phyloP scores from a whole-genome alignment of 2,797 vertebrate species.

The Trichosurus vulpecula region DNA sequence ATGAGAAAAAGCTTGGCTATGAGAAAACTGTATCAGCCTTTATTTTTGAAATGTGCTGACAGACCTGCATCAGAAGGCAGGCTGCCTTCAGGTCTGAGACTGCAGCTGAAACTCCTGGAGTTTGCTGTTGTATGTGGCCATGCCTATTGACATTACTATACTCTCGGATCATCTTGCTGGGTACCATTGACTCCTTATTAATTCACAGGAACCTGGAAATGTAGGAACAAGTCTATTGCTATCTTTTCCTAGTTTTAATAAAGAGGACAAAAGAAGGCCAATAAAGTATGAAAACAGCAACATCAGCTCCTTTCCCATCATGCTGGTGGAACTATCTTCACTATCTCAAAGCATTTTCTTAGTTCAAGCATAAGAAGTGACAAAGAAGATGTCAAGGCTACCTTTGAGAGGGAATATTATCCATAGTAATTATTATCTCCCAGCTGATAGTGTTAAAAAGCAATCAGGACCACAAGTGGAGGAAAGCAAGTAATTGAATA shows the following conservation, averaged over 20 bases:
- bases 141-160: not conserved
- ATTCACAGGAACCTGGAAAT: not conserved
- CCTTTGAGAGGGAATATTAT: not conserved
- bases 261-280: constrained; percentile 8
- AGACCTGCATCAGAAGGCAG: not conserved
- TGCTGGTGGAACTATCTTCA: not conserved
- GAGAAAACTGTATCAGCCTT: constrained; percentile 38
- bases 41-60: constrained; percentile 38
- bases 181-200: not conserved
- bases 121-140: not conserved
- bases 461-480: not conserved
- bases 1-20: constrained; percentile 30
- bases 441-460: not conserved
- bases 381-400: not conserved
- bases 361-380: not conserved
- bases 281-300: constrained; percentile 12
- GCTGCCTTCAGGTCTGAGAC: not conserved
- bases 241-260: constrained; percentile 8
- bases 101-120: not conserved
- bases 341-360: not conserved
- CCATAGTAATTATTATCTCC: not conserved
- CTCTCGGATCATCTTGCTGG: not conserved
- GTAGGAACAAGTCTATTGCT: not conserved
- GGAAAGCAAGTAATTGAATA: not conserved
- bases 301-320: constrained; percentile 11